Percentiles rank a stretch among this genome's conserved stretches.
Evolutionary conservation across 1,140 invertebrate species (phyloP).

Genomic region (Tigriopus japonicus): DNA sequence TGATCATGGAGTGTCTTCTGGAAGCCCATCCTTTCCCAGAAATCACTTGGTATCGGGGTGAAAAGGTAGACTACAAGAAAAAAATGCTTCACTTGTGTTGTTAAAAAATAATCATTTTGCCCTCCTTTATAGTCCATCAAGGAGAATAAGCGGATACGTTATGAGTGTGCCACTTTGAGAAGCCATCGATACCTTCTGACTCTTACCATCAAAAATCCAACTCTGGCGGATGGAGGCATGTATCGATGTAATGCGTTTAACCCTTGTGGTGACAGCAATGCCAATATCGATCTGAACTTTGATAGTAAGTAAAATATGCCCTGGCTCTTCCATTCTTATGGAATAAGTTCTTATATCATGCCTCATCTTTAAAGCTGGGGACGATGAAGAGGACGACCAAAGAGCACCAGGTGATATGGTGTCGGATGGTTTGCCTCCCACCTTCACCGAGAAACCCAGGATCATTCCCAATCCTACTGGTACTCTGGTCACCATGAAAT

Average conservation of each 20-base stretch:
- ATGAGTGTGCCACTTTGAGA: conserved; percentile 57
- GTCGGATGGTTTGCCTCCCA: conserved; percentile 70
- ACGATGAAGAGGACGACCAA: conserved; percentile 16
- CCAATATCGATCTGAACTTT: conserved; percentile 98
- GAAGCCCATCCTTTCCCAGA: conserved; percentile 86
- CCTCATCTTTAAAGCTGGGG: conserved; percentile 55
- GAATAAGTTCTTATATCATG: too few relatives aligned
- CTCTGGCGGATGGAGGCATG: conserved; percentile 83
- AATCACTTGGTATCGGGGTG: conserved; percentile 63
- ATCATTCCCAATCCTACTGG: conserved; percentile 93
- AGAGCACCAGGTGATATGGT: background rate
- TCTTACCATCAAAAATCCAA: conserved; percentile 81
- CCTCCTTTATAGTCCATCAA: conserved; percentile 52
- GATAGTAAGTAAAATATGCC: conserved; percentile 67
- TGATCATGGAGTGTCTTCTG: conserved; percentile 87
- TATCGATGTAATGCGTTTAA: conserved; percentile 98
- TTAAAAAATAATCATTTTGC: too few relatives aligned
- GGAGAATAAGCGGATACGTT: conserved; percentile 61
- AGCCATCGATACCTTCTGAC: conserved; percentile 77
- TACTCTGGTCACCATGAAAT: conserved; percentile 79
- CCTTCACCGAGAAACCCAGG: conserved; percentile 85
- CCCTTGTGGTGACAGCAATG: conserved; percentile 94
- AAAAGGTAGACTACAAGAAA: conserved; percentile 19
- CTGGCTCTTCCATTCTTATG: too few relatives aligned
- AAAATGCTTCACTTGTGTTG: too few relatives aligned